Percentiles rank a stretch among this genome's conserved stretches.
Evolutionary conservation across 2,888 invertebrate species (phyloP).

Genomic region (Perizoma flavofasciatum): DNA sequence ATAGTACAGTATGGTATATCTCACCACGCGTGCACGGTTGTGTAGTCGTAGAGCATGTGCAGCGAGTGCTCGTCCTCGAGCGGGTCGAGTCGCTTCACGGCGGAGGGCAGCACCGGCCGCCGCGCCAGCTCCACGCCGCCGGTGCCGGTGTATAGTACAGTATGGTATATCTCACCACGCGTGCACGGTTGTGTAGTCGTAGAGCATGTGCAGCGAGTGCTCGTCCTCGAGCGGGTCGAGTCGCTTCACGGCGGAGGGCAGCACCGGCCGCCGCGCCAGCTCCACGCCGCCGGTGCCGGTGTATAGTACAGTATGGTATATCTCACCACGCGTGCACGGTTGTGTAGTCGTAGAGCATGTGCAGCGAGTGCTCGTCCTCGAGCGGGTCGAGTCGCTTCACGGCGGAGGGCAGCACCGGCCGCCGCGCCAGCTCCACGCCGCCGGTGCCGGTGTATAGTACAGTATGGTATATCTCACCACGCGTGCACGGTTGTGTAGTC

Average conservation of each 20-base stretch:
- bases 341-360: constrained; percentile 95
- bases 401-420: constrained; percentile 90
- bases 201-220: constrained; percentile 90
- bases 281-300: constrained; percentile 49
- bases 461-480: constrained; percentile 86
- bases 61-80: constrained; percentile 92
- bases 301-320: background rate
- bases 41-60: constrained; percentile 94
- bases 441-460: too few relatives aligned
- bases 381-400: constrained; percentile 91
- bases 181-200: constrained; percentile 93
- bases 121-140: constrained; percentile 79
- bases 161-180: constrained; percentile 86
- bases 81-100: constrained; percentile 90
- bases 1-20: constrained; percentile 38
- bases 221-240: constrained; percentile 92
- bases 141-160: background rate
- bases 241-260: constrained; percentile 91
- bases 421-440: constrained; percentile 80
- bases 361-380: constrained; percentile 91
- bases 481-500: constrained; percentile 93
- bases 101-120: constrained; percentile 90
- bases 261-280: constrained; percentile 88
- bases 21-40: constrained; percentile 92
- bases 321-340: constrained; percentile 92